These are phyloP conservation scores for Paragorgia papillata DNA, from an alignment of 92 coral and sea anemone species.

Conservation along the genomic window DNA sequence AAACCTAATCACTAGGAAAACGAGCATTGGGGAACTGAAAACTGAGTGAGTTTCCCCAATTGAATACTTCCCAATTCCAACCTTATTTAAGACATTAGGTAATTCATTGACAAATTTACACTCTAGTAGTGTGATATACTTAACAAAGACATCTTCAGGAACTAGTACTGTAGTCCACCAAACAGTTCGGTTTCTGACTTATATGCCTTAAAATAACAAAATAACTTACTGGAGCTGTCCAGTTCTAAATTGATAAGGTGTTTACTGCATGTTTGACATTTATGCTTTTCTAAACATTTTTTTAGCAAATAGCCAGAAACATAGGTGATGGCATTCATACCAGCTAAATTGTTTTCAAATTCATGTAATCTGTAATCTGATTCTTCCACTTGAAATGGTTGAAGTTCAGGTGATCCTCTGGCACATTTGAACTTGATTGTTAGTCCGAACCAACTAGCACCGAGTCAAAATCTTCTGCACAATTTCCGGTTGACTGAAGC, in stretches of 20 bases:
- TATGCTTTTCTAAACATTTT: neutral
- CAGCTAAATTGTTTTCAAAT: neutral
- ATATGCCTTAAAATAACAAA: constrained; percentile 1
- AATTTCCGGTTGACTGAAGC: constrained; percentile 4
- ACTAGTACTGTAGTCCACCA: neutral
- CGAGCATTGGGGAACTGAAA: too few relatives aligned
- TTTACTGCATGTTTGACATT: neutral
- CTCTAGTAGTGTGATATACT: neutral
- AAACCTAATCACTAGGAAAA: too few relatives aligned
- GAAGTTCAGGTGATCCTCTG: too few relatives aligned
- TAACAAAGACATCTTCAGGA: neutral
- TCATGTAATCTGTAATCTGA: neutral
- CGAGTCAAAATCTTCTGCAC: neutral
- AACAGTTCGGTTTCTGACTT: neutral
- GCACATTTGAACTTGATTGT: too few relatives aligned
- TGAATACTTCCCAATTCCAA: too few relatives aligned
- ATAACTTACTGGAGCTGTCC: neutral
- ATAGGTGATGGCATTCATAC: neutral
- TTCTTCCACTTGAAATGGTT: neutral
- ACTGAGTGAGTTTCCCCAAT: too few relatives aligned
- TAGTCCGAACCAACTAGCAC: neutral
- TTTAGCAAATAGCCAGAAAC: neutral
- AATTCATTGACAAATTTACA: neutral
- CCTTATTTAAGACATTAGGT: too few relatives aligned
- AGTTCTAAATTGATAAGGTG: neutral